Evolutionary conservation across 2,888 invertebrate genomes (phyloP), one percentile per base, ranked within the genome.

Genomic region (Cenopis cana): DNA sequence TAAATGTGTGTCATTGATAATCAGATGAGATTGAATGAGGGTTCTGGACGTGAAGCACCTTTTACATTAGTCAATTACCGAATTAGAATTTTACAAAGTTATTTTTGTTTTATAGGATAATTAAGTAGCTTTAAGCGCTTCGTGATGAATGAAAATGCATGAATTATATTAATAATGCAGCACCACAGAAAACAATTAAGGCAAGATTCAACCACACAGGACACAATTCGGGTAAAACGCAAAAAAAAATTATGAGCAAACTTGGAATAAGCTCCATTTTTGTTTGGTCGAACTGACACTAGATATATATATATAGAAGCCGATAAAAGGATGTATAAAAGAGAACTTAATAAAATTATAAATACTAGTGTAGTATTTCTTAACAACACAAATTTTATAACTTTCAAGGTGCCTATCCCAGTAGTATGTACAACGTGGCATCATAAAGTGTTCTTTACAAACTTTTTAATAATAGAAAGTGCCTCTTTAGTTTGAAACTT

Each of bases 381-480:
- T 56, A 50, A 50, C 18, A 56, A 29, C 38, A 57, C 38, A 12
- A 57, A 38, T 57, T 57, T 57, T 6, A 18, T 20, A 59, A 60
- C n/a, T 46, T 60, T 29, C 10, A 59, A 65, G 14, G 24, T n/a
- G n/a, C n/a, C 59, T 36, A 20, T 46, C n/a, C 36, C 24, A 46
- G 33, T 55, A 46, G 56, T 33, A 50, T 55, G 29, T 56, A 55
- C 60, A 56, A 67, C 61, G 41, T 24, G 14, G 38, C 57, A 20
- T 65, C 59, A 65, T 52, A 59, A 59, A 60, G 36, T 49, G 38
- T 12, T 12, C 62, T 55, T 60, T 11, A 41, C 11, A 66, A 71
- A 71, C 67, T 67, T 67, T 67, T 61, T 67, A 71, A 61, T 71
- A 67, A 71, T 66, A 59, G 38, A 56, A 71, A 67, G 50, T 60